Base-by-base conservation (phyloP, 2,888 invertebrate species). In the Coleophora deauratella region DNA sequence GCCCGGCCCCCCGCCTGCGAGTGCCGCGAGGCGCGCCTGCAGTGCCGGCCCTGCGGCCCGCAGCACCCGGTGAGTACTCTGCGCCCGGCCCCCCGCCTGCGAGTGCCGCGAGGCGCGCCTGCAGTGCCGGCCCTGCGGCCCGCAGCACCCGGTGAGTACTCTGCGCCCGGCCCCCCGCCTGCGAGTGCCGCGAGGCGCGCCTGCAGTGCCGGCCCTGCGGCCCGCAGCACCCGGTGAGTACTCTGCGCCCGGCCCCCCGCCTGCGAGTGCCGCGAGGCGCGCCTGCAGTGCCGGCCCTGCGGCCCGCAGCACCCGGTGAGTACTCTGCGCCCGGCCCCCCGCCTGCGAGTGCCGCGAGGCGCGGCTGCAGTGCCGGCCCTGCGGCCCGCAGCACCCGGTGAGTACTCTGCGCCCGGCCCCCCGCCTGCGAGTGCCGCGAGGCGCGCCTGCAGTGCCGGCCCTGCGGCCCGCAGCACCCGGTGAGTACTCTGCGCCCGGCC, bases 21-120 rank as follows among this genome's bases (percentile, higher is more conserved):
- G 68, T 86, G 85, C 44, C 66, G 78, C 51, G 70, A 69, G 48
- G 67, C 66, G 0, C 44, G 68, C 1, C 64, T 85, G 46, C 55
- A 61, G 45, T 85, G 85, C 59, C 52, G 69, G 1, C 73, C 78
- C 9, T 80, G 81, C 44, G 59, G 62, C 4, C 68, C 64, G 45
- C 50, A 65, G 13, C 61, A 62, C 11, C 57, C 68, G 52, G 76
- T 76, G 42, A 28, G 14, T 33, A 7, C 28, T 9, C 28, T 9
- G 9, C 11, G 10, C 33, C 33, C 9, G 9, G 9, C 33, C 33
- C 9, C 33, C 6, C 28, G 7, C 4, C 11, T 9, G 33, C 10
- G 33, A 11, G 33, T 9, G 10, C 33, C 33, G 33, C 33, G 33
- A 9, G 9, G 10, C 33, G 9, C 33, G 33, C 33, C 11, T 9